Evolutionary conservation across 2,888 invertebrate genomes (phyloP), one percentile per base, ranked within the genome.

Genomic region (Eupithecia pulchellata): DNA sequence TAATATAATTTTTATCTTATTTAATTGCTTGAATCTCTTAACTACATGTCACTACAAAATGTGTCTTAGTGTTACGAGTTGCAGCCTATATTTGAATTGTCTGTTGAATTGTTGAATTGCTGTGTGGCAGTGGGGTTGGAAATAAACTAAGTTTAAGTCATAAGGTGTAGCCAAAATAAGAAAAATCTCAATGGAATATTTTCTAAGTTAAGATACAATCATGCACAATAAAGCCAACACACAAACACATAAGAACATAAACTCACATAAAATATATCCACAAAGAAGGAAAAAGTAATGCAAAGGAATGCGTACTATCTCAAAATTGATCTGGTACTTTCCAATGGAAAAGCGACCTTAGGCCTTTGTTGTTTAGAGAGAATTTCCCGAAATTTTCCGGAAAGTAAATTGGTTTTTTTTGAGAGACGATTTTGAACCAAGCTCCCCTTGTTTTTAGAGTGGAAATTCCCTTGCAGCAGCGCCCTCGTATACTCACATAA

Each of bases 221-320:
- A 34, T 52, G 60, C 60, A 72, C 72, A 75, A 81, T 81, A 82
- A 82, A 79, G 78, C 75, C 74, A 74, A 78, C 73, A 47, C 11
- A 75, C 69, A 72, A 74, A 72, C 91, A 93, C 87, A 91, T 91
- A 92, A 92, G 92, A 91, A 89, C 84, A 90, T 90, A 90, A 90
- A 91, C 89, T 91, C 91, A 85, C 87, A 91, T 91, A 93, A 93
- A 93, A 91, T 91, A 92, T 91, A 88, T 90, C 86, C 87, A 91
- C 92, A 93, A 91, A 91, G 92, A 91, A 91, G 87, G 91, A 91
- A 93, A 92, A 93, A 93, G 93, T 93, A 93, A 92, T 90, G 93
- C 90, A 88, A 91, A 92, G 91, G 92, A 94, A 93, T 93, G 93
- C 89, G 91, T 90, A 91, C 92, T 93, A 92, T 94, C 94, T 88